Evolutionary conservation across 2,888 invertebrate species (phyloP).

Genomic region (Tortricodes alternella): DNA sequence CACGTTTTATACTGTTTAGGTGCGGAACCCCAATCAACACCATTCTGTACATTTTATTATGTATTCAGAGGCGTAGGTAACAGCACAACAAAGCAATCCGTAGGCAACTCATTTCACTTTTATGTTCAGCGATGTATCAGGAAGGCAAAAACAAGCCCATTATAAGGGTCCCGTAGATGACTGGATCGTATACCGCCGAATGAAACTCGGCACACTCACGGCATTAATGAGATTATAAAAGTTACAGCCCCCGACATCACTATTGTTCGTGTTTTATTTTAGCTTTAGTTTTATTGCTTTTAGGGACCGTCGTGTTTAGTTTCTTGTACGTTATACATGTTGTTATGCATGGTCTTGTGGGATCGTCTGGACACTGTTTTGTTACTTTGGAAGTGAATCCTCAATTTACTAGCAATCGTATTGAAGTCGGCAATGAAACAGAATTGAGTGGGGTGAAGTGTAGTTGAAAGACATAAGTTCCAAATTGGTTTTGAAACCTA

Average conservation of each 20-base stretch:
- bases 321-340: conserved; percentile 4
- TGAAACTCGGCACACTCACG: conserved; percentile 52
- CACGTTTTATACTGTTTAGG: no score
- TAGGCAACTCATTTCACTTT: conserved; percentile 39
- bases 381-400: conserved; percentile 5
- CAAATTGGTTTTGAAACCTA: no score
- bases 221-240: conserved; percentile 71
- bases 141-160: conserved; percentile 68
- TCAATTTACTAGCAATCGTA: not conserved
- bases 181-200: conserved; percentile 44
- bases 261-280: conserved; percentile 38
- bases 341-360: conserved; percentile 6
- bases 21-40: no score
- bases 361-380: conserved; percentile 1
- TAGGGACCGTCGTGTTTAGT: conserved; percentile 12
- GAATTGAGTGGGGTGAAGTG: no score
- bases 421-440: no score
- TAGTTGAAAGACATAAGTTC: no score
- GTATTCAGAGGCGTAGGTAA: conserved; percentile 8
- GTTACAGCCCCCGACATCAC: conserved; percentile 52
- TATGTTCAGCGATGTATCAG: conserved; percentile 51
- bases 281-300: conserved; percentile 24
- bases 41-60: no score
- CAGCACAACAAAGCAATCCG: conserved; percentile 29
- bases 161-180: conserved; percentile 54